phyloP scores from a whole-genome alignment of 2,888 invertebrate genomes.

The Morpho deidamia region DNA sequence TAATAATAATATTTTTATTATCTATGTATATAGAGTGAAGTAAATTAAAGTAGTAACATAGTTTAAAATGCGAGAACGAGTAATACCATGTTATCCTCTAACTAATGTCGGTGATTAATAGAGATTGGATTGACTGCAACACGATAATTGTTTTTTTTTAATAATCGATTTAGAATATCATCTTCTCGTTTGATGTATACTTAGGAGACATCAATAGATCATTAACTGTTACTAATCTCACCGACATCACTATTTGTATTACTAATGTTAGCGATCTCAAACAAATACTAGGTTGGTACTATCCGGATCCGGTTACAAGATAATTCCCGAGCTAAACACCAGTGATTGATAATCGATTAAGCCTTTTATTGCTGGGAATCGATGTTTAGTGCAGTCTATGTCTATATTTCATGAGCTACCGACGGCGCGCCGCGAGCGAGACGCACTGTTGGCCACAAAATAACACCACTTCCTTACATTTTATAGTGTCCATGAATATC shows the following conservation, averaged over 20 bases:
- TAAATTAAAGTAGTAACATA: too few relatives aligned
- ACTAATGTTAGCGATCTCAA: background rate
- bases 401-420: background rate
- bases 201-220: background rate
- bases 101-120: too few relatives aligned
- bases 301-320: background rate
- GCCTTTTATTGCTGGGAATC: background rate
- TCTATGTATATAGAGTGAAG: too few relatives aligned
- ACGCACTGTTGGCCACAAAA: background rate
- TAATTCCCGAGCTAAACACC: background rate
- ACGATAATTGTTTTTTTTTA: too few relatives aligned
- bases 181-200: background rate
- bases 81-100: too few relatives aligned
- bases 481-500: background rate
- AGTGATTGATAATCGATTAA: slow-evolving; percentile 11
- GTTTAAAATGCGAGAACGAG: too few relatives aligned
- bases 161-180: too few relatives aligned
- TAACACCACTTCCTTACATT: background rate
- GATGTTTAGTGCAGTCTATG: background rate
- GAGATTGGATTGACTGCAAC: too few relatives aligned
- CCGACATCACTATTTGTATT: background rate
- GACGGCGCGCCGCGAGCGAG: background rate
- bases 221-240: background rate
- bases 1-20: too few relatives aligned
- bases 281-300: background rate